Evolutionary conservation across 2,888 invertebrate species (phyloP), one percentile per base, ranked within the genome.

Genomic region (Xiphydria camelus): DNA sequence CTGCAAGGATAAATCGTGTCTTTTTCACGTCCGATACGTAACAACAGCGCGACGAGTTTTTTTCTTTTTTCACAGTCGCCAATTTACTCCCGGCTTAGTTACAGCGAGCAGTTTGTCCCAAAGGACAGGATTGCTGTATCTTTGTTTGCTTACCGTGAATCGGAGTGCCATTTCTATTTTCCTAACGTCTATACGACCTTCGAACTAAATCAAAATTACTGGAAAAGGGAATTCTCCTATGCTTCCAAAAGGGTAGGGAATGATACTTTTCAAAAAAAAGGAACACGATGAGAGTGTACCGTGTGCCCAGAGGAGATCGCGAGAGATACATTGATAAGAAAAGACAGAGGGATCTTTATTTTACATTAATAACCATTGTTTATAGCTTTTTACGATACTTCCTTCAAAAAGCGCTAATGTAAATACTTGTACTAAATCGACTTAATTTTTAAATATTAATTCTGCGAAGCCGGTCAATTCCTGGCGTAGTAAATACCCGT

Each of bases 81-180:
- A n/a, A n/a, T n/a, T n/a, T n/a, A n/a, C n/a, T n/a, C n/a, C n/a
- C n/a, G n/a, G n/a, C n/a, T n/a, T n/a, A n/a, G n/a, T n/a, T n/a
- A n/a, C n/a, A n/a, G n/a, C n/a, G n/a, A n/a, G n/a, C n/a, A n/a
- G n/a, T n/a, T n/a, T n/a, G n/a, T n/a, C n/a, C n/a, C n/a, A n/a
- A n/a, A n/a, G n/a, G n/a, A n/a, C n/a, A n/a, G n/a, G n/a, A n/a
- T n/a, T n/a, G n/a, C n/a, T n/a, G n/a, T n/a, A n/a, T 47, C 41
- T 45, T 51, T 46, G 54, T 57, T 51, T 49, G 46, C 52, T 47
- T 45, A 56, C 69, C 69, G 70, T 71, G 70, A 68, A 68, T 71
- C 62, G 62, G 63, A 62, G 72, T 73, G 72, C 72, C 72, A 72
- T 72, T 63, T 45, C 49, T 39, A 26, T 37, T 6, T 37, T 31